Percentiles rank a stretch among this genome's conserved stretches.
These are phyloP conservation scores for Rhinatrema bivittatum DNA, from an alignment of 2,797 vertebrate species.

Conservation along the genomic window DNA sequence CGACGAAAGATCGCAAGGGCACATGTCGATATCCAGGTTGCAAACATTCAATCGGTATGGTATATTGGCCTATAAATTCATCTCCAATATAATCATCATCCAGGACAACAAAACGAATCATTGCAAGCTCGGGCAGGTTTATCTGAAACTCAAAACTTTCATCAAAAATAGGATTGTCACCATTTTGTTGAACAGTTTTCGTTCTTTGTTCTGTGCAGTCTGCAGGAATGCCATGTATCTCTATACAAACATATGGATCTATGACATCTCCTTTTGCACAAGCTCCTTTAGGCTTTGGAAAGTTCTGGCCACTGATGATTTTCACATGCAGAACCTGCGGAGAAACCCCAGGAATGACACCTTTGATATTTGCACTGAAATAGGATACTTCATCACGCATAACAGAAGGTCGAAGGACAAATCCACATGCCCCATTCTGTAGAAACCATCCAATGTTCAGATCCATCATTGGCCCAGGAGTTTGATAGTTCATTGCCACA, in stretches of 20 bases:
- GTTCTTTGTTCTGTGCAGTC: conserved; percentile 92
- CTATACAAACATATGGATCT: conserved; percentile 92
- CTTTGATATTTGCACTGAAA: conserved; percentile 92
- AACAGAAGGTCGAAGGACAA: conserved; percentile 81
- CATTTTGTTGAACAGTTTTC: conserved; percentile 92
- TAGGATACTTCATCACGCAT: conserved; percentile 95
- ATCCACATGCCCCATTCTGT: conserved; percentile 90
- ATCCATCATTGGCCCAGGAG: conserved; percentile 92
- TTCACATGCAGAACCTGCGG: conserved; percentile 88
- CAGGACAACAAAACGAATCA: conserved; percentile 89
- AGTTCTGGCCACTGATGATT: conserved; percentile 93
- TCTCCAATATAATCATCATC: conserved; percentile 98
- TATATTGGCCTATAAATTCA: conserved; percentile 95
- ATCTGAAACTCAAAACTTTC: conserved; percentile 97
- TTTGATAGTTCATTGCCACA: conserved; percentile 95
- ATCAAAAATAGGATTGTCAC: conserved; percentile 92
- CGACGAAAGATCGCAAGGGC: conserved; percentile 78
- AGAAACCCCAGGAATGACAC: conserved; percentile 88
- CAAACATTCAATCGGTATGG: conserved; percentile 85
- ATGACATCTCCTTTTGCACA: conserved; percentile 95
- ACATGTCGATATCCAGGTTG: conserved; percentile 90
- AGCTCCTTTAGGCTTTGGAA: conserved; percentile 93
- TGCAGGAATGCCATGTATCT: conserved; percentile 89
- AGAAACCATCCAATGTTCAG: conserved; percentile 89
- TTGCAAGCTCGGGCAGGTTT: conserved; percentile 87